Conservation (phyloP, 2,888 invertebrate species). For the Caenorhabditis doughertyi region DNA sequence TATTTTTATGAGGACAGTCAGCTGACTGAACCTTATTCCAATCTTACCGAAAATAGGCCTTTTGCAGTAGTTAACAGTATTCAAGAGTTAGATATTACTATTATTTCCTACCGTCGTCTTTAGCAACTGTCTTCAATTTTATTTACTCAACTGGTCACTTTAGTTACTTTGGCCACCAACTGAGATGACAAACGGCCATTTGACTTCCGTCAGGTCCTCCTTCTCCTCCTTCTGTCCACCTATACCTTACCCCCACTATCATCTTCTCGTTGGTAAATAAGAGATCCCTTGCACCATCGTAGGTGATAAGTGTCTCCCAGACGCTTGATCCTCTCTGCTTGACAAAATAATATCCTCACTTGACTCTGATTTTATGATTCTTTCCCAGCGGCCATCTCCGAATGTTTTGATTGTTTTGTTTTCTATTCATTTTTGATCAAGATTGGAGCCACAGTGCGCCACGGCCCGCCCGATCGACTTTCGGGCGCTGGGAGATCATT, state of each 20-base stretch:
- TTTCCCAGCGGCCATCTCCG: not conserved
- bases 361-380: conserved; percentile 41
- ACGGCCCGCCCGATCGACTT: conserved; percentile 27
- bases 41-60: no score
- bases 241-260: not conserved
- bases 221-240: conserved; percentile 15
- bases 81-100: no score
- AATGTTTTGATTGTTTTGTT: conserved; percentile 49
- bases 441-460: conserved; percentile 22
- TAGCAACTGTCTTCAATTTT: not conserved
- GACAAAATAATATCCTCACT: conserved; percentile 42
- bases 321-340: conserved; percentile 20
- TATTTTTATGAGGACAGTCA: no score
- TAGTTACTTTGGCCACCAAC: conserved; percentile 31
- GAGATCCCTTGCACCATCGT: not conserved
- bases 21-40: no score
- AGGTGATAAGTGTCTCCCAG: conserved; percentile 54
- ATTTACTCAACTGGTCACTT: conserved; percentile 31
- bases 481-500: conserved; percentile 19
- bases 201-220: conserved; percentile 3
- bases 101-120: no score
- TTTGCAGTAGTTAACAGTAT: no score
- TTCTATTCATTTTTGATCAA: conserved; percentile 56
- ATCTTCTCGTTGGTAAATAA: conserved; percentile 35
- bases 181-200: conserved; percentile 15